These are phyloP conservation scores for Brachionus rotundiformis DNA, from an alignment of 1,140 invertebrate genomes.

Conservation along the genomic window DNA sequence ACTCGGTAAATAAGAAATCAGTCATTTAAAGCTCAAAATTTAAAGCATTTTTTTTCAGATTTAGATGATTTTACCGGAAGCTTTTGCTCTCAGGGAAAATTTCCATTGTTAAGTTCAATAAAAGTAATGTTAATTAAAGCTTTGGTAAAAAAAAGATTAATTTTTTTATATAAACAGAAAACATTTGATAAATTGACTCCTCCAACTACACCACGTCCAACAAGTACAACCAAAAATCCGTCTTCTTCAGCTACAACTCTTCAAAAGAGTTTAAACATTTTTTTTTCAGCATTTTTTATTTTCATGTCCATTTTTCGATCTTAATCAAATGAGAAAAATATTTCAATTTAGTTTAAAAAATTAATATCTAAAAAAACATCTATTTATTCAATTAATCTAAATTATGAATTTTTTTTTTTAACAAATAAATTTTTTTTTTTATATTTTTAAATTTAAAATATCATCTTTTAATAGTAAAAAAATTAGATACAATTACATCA, in stretches of 20 bases:
- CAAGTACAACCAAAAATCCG: neutral
- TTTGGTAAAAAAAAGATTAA: neutral
- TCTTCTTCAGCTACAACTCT: neutral
- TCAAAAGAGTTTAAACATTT: neutral
- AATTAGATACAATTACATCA: no score
- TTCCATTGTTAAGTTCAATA: slow-evolving; percentile 56
- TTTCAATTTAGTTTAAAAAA: neutral
- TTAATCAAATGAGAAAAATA: neutral
- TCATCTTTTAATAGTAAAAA: no score
- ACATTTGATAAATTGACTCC: slow-evolving; percentile 44
- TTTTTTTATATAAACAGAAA: neutral
- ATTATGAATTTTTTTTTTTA: neutral
- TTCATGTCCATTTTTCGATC: neutral
- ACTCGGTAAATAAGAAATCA: slow-evolving; percentile 8
- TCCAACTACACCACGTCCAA: slow-evolving; percentile 22
- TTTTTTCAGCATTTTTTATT: slow-evolving; percentile 18
- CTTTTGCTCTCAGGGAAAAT: slow-evolving; percentile 57
- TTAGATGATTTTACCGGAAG: slow-evolving; percentile 70
- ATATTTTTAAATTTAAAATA: neutral
- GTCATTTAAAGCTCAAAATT: no score
- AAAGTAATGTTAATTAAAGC: neutral
- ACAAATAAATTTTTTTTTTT: neutral
- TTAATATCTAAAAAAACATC: neutral
- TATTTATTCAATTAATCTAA: neutral
- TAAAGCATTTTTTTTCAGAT: slow-evolving; percentile 73